Evolutionary conservation across 2,113 vertebrate species (phyloP), one percentile per base, ranked within the genome.

Genomic region (Pica pica): DNA sequence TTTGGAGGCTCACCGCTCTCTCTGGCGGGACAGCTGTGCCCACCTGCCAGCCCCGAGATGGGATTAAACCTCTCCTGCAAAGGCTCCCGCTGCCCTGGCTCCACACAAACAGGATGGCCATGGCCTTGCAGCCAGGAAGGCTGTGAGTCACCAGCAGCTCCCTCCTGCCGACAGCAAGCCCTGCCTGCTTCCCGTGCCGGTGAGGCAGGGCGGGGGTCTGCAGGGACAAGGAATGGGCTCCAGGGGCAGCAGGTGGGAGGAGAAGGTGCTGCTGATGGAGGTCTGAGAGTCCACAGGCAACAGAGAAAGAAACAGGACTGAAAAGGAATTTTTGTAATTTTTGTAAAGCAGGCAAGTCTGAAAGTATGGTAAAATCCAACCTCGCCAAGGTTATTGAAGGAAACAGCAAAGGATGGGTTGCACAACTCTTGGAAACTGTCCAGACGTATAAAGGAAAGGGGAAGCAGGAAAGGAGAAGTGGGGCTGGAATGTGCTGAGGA

Each of bases 381-480:
- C 67, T 80, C 83, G 71, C 46, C 52, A 44, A 77, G 35, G 39
- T 50, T 77, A 26, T 44, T 65, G 70, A 83, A 83, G 68, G 47
- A 86, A 92, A 83, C 18, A 35, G 47, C 46, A 70, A 67, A 64
- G 31, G 52, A 23, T 41, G 55, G 17, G 7, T 67, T 92, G 83
- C 71, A 50, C 71, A 88, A 47, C 68, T 70, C 76, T 31, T 89
- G 90, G 80, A 67, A 81, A 26, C 17, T 16, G 26, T 71, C 73
- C 93, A 89, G 87, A 52, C 6, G 0, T 56, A 8, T 44, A 49
- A 67, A 75, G 41, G 52, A 53, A 87, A 82, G 53, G 69, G 69
- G 87, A 94, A 91, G 24, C 74, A 64, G 81, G 87, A 78, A 91
- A 89, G 78, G 80, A 94, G 83, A 70, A 89, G 44, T 28, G 55